These are phyloP conservation scores for Polypterus senegalus DNA, from an alignment of 2,113 vertebrate genomes.

Conservation along the genomic window DNA sequence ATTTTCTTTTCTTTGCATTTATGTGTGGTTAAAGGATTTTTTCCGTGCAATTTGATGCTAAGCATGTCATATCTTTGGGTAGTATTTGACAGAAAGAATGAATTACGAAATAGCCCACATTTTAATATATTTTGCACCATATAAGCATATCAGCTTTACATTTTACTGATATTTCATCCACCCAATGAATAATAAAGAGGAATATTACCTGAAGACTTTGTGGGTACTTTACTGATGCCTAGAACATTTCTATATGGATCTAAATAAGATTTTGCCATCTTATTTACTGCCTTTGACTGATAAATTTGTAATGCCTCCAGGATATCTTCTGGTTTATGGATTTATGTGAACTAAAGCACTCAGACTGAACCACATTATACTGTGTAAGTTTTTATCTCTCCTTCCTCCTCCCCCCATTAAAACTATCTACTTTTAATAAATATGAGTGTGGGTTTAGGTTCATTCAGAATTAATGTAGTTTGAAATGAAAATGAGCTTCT, in stretches of 20 bases:
- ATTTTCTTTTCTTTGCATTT: too few species aligned
- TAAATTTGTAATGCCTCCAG: slow-evolving; percentile 36
- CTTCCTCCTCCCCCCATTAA: slow-evolving; percentile 9
- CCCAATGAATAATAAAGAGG: slow-evolving; percentile 4
- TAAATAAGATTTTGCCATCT: slow-evolving; percentile 32
- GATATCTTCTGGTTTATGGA: slow-evolving; percentile 40
- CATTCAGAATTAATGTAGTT: slow-evolving; percentile 45
- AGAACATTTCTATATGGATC: slow-evolving; percentile 20
- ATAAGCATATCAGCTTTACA: slow-evolving; percentile 1
- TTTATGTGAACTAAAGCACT: slow-evolving; percentile 34
- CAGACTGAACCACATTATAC: slow-evolving; percentile 42
- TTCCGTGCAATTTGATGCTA: background rate
- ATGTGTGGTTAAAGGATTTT: background rate
- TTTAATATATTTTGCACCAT: slow-evolving; percentile 2
- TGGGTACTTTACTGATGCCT: background rate
- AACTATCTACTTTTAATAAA: slow-evolving; percentile 38
- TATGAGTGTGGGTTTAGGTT: slow-evolving; percentile 40
- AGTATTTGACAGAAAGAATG: background rate
- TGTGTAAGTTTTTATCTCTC: slow-evolving; percentile 28
- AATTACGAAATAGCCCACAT: background rate
- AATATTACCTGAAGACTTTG: background rate
- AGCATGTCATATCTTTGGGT: background rate
- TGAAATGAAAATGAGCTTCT: slow-evolving; percentile 44
- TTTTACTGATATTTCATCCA: slow-evolving; percentile 2
- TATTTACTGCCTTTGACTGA: slow-evolving; percentile 29